Percentiles rank a stretch among this genome's conserved stretches.
These are phyloP conservation scores for Cyprinodon variegatus DNA, from an alignment of 2,113 vertebrate genomes.

Conservation along the genomic window DNA sequence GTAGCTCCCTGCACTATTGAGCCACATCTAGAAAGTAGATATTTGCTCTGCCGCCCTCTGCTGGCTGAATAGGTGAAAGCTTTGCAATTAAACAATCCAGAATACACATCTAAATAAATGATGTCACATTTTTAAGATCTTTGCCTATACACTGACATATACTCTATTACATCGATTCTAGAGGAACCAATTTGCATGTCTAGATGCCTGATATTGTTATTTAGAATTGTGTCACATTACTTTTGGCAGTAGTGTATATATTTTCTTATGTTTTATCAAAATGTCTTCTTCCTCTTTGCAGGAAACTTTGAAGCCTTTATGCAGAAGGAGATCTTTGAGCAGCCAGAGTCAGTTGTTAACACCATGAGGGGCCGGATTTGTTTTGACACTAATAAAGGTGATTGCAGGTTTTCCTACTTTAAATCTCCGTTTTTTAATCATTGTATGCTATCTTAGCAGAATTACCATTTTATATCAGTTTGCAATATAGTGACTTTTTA, in stretches of 20 bases:
- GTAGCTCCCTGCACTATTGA: background rate
- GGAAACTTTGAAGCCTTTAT: slow-evolving; percentile 96
- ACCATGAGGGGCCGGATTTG: slow-evolving; percentile 97
- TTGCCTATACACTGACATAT: background rate
- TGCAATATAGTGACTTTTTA: background rate
- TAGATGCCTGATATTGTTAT: background rate
- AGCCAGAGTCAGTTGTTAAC: slow-evolving; percentile 94
- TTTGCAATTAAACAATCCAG: background rate
- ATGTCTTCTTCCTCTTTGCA: slow-evolving; percentile 50
- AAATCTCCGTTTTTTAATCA: background rate
- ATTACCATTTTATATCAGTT: background rate
- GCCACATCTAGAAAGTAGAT: background rate
- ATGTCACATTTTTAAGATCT: background rate
- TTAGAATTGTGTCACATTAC: background rate
- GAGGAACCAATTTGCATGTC: background rate
- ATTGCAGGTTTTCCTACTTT: slow-evolving; percentile 11
- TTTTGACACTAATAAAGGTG: slow-evolving; percentile 89
- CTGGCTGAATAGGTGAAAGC: slow-evolving; percentile 39
- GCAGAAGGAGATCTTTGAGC: slow-evolving; percentile 99
- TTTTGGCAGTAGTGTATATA: background rate
- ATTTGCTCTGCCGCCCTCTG: slow-evolving; percentile 51
- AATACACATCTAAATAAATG: too few species aligned
- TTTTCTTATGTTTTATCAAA: background rate
- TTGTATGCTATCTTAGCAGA: background rate
- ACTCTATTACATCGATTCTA: background rate